A percentile compares a stretch with the other conserved stretches of the same genome.
Conservation (phyloP, 2,113 vertebrate genomes). For the Poeciliopsis retropinna region DNA sequence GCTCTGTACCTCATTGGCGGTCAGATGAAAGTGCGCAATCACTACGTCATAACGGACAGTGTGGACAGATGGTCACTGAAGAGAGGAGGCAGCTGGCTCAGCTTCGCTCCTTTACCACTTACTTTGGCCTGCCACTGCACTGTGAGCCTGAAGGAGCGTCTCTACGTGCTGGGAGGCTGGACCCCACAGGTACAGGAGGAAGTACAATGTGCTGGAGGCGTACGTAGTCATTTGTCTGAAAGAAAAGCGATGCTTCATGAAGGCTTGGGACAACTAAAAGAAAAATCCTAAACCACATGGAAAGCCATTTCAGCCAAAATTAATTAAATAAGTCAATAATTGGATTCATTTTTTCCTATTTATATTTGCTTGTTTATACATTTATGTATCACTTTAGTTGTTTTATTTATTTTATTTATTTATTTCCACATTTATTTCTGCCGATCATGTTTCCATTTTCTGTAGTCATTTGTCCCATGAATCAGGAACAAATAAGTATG, state of each 20-base stretch:
- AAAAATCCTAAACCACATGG: not conserved
- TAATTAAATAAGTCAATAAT: too few species aligned
- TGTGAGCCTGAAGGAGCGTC: constrained; percentile 81
- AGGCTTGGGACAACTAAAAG: not conserved
- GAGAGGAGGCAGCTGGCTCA: constrained; percentile 83
- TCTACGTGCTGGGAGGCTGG: constrained; percentile 92
- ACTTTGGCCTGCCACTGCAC: constrained; percentile 84
- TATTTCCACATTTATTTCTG: too few species aligned
- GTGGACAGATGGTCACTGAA: constrained; percentile 87
- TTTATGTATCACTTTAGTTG: too few species aligned
- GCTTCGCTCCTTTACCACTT: constrained; percentile 82
- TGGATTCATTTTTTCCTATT: too few species aligned
- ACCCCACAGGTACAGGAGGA: constrained; percentile 86
- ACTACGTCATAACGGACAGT: constrained; percentile 85
- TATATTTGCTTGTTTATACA: too few species aligned
- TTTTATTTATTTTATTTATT: too few species aligned
- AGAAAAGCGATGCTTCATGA: too few species aligned
- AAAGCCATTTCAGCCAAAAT: too few species aligned
- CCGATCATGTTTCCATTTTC: too few species aligned
- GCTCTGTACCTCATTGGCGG: constrained; percentile 87
- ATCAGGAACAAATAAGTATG: too few species aligned
- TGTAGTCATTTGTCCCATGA: too few species aligned
- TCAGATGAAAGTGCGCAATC: constrained; percentile 88
- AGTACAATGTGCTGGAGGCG: not conserved
- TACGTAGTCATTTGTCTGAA: too few species aligned